Evolutionary conservation across 2,113 vertebrate species (phyloP), one percentile per base, ranked within the genome.

Genomic region (Triplophysa rosa): DNA sequence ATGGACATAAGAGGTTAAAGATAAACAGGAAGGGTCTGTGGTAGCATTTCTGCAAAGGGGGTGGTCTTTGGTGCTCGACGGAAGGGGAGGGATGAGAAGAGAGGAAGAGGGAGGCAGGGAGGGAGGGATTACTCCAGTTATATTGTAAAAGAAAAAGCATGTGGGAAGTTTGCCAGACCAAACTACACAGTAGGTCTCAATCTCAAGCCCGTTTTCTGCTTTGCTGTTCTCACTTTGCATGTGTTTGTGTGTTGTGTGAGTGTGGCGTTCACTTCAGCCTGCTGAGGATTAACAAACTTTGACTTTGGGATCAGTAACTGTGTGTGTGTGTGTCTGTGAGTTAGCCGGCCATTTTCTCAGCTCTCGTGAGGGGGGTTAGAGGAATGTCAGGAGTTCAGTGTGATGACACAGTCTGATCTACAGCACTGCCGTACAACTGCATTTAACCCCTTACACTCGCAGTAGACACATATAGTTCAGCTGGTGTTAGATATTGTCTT

Each of bases 1-100:
- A 63, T 82, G 84, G 77, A 84, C 80, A 59, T 76, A 78, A 67
- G 77, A 89, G 91, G 86, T 94, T 89, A 94, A 90, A 91, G 91
- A 88, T 92, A 88, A 94, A 91, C 87, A 93, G 92, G 92, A 96
- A 95, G 91, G 49, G 86, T 86, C 86, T 90, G 88, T 80, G 19
- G 17, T 40, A 19, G 58, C 14, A 19, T 29, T 24, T 63, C 40
- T 63, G 47, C 75, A 80, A 79, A 45, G 89, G 54, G 49, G 54
- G 87, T 77, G 64, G 83, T 80, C 42, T 82, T 68, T 75, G 82
- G 84, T 85, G 80, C 70, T 66, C 82, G 83, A 52, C 87, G 88
- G 91, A 92, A 92, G 82, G 84, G 92, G 91, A 86, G 89, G 90
- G 85, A 37, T 29, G 66, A 49, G 6, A 77, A 75, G 52, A 61